phyloP scores from a whole-genome alignment of 2,113 vertebrate genomes.

The Trichechus manatus region DNA sequence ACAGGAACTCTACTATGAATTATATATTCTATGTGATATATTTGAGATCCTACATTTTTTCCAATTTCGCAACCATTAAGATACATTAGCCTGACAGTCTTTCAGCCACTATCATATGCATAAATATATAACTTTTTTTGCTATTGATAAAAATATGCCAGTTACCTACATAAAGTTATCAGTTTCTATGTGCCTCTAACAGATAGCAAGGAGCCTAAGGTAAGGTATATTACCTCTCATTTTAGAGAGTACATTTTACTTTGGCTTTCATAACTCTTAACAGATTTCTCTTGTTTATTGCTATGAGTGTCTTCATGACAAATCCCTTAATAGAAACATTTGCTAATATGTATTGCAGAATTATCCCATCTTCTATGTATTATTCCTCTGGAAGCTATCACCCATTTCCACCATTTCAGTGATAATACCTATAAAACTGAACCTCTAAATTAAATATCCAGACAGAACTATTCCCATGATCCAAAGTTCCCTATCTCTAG shows the following conservation, averaged over 20 bases:
- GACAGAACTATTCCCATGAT: not conserved
- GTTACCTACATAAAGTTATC: not conserved
- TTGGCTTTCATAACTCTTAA: not conserved
- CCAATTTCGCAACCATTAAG: not conserved
- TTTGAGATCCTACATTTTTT: not conserved
- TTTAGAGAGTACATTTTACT: not conserved
- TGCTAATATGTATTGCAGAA: not conserved
- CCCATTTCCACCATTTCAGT: not conserved
- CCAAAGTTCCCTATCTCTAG: not conserved
- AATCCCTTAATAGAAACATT: not conserved
- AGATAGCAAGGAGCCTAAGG: not conserved
- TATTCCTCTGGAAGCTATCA: not conserved
- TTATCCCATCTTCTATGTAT: not conserved
- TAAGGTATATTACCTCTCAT: not conserved
- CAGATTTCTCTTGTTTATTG: not conserved
- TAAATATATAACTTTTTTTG: not conserved
- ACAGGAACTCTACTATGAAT: not conserved
- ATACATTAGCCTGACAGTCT: not conserved
- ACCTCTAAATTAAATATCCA: not conserved
- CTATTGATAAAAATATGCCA: not conserved
- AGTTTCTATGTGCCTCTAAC: not conserved
- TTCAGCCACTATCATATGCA: not conserved
- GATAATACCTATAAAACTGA: not conserved
- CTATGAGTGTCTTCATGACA: not conserved
- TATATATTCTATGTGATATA: not conserved